A percentile compares a stretch with the other conserved stretches of the same genome.
Conservation (phyloP, 2,888 invertebrate species). For the Sclerodermus sp. region DNA sequence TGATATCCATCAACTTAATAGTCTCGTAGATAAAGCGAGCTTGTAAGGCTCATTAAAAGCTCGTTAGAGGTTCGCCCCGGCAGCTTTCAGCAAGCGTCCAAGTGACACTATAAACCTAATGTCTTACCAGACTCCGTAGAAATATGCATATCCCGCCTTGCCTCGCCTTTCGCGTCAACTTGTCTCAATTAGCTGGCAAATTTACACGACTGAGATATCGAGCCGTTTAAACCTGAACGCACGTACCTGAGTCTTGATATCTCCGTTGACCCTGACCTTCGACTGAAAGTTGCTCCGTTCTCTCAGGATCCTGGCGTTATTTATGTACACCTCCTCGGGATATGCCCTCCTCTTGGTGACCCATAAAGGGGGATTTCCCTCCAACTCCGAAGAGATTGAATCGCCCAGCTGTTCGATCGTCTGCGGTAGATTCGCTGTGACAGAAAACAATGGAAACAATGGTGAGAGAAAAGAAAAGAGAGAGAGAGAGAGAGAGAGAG, state of each 20-base stretch:
- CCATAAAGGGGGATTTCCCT: slow-evolving; percentile 85
- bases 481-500: too few species aligned
- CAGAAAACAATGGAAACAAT: too few species aligned
- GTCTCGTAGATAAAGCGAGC: slow-evolving; percentile 16
- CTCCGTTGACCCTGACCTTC: slow-evolving; percentile 60
- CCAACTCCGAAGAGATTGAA: slow-evolving; percentile 75
- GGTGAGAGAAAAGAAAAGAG: too few species aligned
- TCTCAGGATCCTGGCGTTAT: slow-evolving; percentile 79
- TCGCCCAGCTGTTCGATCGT: slow-evolving; percentile 70
- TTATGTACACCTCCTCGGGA: slow-evolving; percentile 76
- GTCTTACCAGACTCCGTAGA: too few species aligned
- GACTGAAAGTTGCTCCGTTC: slow-evolving; percentile 70
- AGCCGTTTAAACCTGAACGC: too few species aligned
- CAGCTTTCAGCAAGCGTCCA: too few species aligned
- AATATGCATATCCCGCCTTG: too few species aligned
- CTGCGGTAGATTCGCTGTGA: slow-evolving; percentile 76
- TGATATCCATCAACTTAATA: slow-evolving; percentile 31
- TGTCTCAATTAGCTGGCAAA: too few species aligned
- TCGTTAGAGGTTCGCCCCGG: slow-evolving; percentile 34
- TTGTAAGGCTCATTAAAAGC: slow-evolving; percentile 42
- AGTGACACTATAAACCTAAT: too few species aligned
- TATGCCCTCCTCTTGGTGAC: slow-evolving; percentile 68
- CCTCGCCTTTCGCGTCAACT: too few species aligned
- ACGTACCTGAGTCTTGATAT: slow-evolving; percentile 64
- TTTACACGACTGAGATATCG: too few species aligned